Evolutionary conservation across 1,140 invertebrate genomes (phyloP).

Genomic region (Aphaenogaster ashmeadi): DNA sequence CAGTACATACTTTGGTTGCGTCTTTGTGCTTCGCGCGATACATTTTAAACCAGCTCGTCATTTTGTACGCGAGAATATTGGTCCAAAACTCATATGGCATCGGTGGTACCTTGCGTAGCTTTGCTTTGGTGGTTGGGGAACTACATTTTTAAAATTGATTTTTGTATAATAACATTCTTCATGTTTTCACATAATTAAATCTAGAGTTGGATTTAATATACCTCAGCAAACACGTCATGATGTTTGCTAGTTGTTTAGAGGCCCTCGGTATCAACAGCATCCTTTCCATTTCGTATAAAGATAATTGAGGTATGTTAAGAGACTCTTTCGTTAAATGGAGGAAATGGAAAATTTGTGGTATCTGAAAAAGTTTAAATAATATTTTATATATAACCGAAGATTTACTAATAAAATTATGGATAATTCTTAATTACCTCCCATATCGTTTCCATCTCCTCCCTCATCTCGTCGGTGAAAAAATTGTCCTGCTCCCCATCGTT

Average conservation of each 20-base stretch:
- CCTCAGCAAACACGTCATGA: slow-evolving; percentile 89
- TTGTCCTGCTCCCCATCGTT: slow-evolving; percentile 79
- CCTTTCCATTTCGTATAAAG: slow-evolving; percentile 89
- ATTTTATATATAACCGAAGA: neutral
- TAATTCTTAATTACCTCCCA: slow-evolving; percentile 80
- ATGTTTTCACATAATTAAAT: neutral
- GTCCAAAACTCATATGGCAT: slow-evolving; percentile 90
- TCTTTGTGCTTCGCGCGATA: slow-evolving; percentile 86
- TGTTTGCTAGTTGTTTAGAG: slow-evolving; percentile 87
- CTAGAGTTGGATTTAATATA: slow-evolving; percentile 64
- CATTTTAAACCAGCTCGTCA: slow-evolving; percentile 88
- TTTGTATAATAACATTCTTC: neutral
- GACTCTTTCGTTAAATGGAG: slow-evolving; percentile 87
- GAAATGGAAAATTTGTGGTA: slow-evolving; percentile 89
- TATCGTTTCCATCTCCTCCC: slow-evolving; percentile 82
- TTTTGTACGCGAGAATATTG: slow-evolving; percentile 86
- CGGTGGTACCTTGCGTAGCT: slow-evolving; percentile 85
- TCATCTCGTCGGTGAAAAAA: slow-evolving; percentile 76
- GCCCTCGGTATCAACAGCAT: slow-evolving; percentile 89
- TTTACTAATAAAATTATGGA: neutral
- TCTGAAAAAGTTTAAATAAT: slow-evolving; percentile 73
- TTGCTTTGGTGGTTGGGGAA: slow-evolving; percentile 80
- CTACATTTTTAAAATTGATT: slow-evolving; percentile 71
- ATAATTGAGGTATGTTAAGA: slow-evolving; percentile 85
- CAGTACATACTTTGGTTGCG: slow-evolving; percentile 84